These are phyloP conservation scores for Cyaniris semiargus DNA, from an alignment of 2,888 invertebrate species.

Conservation along the genomic window DNA sequence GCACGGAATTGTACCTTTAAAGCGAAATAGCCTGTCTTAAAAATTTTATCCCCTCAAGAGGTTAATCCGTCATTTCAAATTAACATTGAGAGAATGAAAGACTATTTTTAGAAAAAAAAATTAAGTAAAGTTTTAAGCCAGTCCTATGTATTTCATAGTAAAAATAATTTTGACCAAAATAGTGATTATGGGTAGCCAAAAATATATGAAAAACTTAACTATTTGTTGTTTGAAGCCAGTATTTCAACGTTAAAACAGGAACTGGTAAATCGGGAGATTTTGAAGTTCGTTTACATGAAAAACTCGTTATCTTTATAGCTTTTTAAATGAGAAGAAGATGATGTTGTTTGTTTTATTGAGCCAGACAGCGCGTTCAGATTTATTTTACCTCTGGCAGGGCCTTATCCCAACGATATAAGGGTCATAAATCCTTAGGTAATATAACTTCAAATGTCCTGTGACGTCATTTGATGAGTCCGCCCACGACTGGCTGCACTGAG, in stretches of 20 bases:
- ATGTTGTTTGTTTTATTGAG: constrained; percentile 19
- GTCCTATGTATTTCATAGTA: neutral
- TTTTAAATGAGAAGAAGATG: constrained; percentile 17
- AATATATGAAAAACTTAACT: neutral
- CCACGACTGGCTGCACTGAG: neutral
- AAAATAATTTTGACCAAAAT: neutral
- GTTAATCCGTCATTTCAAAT: constrained; percentile 1
- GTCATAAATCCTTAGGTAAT: neutral
- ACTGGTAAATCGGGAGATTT: neutral
- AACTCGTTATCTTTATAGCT: constrained; percentile 18
- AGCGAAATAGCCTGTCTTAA: neutral
- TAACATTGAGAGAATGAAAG: neutral
- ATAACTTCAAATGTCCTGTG: neutral
- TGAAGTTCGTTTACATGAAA: neutral
- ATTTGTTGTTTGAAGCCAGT: neutral
- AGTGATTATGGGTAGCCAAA: neutral
- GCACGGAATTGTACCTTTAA: no score
- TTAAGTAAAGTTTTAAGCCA: no score
- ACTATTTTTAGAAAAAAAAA: no score
- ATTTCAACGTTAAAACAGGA: neutral
- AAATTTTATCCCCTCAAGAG: neutral
- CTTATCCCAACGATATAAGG: neutral
- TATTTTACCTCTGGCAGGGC: neutral
- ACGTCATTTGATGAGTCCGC: constrained; percentile 1
- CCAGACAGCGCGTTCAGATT: neutral